These are phyloP conservation scores for Agonopterix heracliana DNA, from an alignment of 2,888 invertebrate species.

Conservation along the genomic window DNA sequence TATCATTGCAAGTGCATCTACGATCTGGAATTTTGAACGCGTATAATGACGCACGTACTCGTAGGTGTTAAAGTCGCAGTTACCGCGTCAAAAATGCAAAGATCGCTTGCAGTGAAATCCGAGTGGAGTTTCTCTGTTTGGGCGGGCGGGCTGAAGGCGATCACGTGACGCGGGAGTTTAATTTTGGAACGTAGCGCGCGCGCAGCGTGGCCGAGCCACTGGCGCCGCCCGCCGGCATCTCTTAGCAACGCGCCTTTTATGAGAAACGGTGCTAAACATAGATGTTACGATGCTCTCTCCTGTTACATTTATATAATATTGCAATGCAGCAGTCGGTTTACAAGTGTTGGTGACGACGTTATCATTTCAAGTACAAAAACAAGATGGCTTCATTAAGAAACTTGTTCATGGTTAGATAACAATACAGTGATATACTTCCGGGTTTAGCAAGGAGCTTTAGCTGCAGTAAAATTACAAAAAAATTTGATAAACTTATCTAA, in stretches of 20 bases:
- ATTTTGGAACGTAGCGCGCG: slow-evolving; percentile 66
- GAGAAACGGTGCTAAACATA: slow-evolving; percentile 66
- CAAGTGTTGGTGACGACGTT: background rate
- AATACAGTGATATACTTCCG: too few species aligned
- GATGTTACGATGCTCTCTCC: slow-evolving; percentile 40
- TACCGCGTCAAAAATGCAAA: slow-evolving; percentile 35
- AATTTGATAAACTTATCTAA: too few species aligned
- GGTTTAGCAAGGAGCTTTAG: too few species aligned
- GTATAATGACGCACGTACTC: slow-evolving; percentile 10
- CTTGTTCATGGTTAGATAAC: too few species aligned
- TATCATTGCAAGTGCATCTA: slow-evolving; percentile 11
- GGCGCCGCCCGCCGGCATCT: slow-evolving; percentile 41
- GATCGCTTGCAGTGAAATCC: slow-evolving; percentile 59
- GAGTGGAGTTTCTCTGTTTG: slow-evolving; percentile 74
- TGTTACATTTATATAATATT: slow-evolving; percentile 31
- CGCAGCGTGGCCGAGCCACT: slow-evolving; percentile 51
- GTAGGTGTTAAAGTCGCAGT: slow-evolving; percentile 9
- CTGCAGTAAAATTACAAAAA: too few species aligned
- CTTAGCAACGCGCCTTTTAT: slow-evolving; percentile 68
- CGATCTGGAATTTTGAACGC: slow-evolving; percentile 20
- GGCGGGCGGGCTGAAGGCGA: slow-evolving; percentile 61
- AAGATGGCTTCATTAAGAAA: too few species aligned
- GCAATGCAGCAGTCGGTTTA: background rate
- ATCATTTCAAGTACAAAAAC: background rate
- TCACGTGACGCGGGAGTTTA: slow-evolving; percentile 67